Evolutionary conservation across 2,888 invertebrate genomes (phyloP).

Genomic region (Oeneis ivallda): DNA sequence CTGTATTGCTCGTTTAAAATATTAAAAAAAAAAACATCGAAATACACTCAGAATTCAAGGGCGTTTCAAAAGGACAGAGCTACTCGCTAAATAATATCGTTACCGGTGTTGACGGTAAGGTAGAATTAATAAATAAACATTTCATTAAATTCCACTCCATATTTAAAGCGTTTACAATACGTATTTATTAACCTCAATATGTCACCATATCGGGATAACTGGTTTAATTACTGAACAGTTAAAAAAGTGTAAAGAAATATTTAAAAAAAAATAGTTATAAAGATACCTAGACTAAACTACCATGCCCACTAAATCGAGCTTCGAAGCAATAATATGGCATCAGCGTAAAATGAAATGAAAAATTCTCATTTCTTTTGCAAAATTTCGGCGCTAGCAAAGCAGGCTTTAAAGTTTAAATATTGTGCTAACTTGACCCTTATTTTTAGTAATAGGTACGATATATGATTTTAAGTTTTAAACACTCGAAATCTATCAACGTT

Average conservation of each 20-base stretch:
- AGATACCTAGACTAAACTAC: too few species aligned
- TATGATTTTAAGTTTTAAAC: too few species aligned
- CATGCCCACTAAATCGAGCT: too few species aligned
- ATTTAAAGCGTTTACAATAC: background rate
- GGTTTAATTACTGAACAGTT: background rate
- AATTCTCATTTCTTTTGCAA: too few species aligned
- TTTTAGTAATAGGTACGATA: too few species aligned
- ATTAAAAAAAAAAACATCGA: slow-evolving; percentile 7
- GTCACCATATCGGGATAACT: background rate
- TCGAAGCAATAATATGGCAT: too few species aligned
- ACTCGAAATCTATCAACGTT: too few species aligned
- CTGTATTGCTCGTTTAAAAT: background rate
- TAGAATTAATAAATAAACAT: slow-evolving; percentile 5
- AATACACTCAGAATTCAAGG: slow-evolving; percentile 12
- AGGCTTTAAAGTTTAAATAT: too few species aligned
- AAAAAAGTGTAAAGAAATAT: background rate
- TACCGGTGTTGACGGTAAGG: background rate
- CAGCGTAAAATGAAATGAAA: too few species aligned
- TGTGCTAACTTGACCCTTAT: too few species aligned
- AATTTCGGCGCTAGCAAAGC: too few species aligned
- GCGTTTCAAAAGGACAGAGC: slow-evolving; percentile 2
- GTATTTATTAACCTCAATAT: slow-evolving; percentile 8
- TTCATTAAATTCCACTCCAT: background rate
- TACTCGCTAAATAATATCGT: slow-evolving; percentile 6
- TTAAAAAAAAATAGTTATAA: background rate